Evolutionary conservation across 2,113 vertebrate species (phyloP).

Genomic region (Emberiza fucata): DNA sequence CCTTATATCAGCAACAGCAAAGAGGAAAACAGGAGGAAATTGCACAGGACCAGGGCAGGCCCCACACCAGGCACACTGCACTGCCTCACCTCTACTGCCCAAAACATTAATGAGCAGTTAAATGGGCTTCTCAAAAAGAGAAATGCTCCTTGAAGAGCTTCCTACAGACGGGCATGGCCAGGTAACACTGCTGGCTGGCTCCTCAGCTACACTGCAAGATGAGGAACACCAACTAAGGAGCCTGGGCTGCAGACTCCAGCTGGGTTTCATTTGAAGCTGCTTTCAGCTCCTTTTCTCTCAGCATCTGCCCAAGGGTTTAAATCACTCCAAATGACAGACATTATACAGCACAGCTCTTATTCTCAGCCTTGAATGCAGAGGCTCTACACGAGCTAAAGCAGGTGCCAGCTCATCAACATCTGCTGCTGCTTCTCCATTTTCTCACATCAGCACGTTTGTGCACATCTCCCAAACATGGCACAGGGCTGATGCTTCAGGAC

Average conservation of each 20-base stretch:
- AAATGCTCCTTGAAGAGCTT: not conserved
- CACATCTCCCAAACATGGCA: not conserved
- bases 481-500: not conserved
- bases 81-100: not conserved
- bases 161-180: not conserved
- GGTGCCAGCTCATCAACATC: not conserved
- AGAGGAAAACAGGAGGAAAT: not conserved
- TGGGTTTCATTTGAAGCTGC: not conserved
- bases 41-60: not conserved
- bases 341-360: not conserved
- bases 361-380: not conserved
- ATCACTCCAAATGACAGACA: not conserved
- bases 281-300: not conserved
- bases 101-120: not conserved
- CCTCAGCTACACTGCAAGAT: not conserved
- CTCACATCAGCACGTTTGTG: not conserved
- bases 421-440: not conserved
- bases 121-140: not conserved
- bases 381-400: not conserved
- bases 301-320: not conserved
- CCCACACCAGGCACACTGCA: not conserved
- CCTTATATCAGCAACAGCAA: not conserved
- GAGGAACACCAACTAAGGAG: accelerated
- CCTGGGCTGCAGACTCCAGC: not conserved
- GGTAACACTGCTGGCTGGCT: not conserved